A percentile compares a stretch with the other conserved stretches of the same genome.
These are phyloP conservation scores for Biston betularia DNA, from an alignment of 2,888 invertebrate genomes.

Conservation along the genomic window DNA sequence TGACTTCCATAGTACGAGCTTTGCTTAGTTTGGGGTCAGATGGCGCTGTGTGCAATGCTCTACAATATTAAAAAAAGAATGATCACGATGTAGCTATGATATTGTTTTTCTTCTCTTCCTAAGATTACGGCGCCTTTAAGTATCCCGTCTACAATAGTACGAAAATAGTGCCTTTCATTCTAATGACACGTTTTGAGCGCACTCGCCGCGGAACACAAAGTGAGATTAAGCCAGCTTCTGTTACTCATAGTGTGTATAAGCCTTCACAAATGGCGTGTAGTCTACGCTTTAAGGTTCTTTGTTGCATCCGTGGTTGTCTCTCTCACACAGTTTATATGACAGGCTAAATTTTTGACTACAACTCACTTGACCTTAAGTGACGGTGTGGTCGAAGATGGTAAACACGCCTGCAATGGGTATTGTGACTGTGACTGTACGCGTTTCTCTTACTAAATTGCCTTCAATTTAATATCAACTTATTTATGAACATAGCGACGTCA, in stretches of 20 bases:
- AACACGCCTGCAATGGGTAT: too few species aligned
- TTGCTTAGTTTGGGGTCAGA: too few species aligned
- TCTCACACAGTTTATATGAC: neutral
- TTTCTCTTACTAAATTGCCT: neutral
- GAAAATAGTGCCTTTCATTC: slow-evolving; percentile 77
- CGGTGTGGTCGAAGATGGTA: too few species aligned
- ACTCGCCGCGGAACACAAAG: slow-evolving; percentile 58
- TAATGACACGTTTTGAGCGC: slow-evolving; percentile 76
- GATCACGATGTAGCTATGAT: too few species aligned
- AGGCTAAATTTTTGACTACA: too few species aligned
- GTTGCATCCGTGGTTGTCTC: neutral
- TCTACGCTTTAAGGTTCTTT: neutral
- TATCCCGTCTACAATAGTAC: slow-evolving; percentile 53
- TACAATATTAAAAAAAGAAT: too few species aligned
- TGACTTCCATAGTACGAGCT: too few species aligned
- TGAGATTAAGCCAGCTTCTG: slow-evolving; percentile 66
- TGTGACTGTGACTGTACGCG: too few species aligned
- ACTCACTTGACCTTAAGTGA: too few species aligned
- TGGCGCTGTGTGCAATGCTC: too few species aligned
- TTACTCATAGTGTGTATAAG: slow-evolving; percentile 46
- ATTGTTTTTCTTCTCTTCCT: too few species aligned
- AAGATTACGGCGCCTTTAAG: too few species aligned
- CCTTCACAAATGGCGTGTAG: slow-evolving; percentile 20
- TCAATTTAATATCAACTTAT: slow-evolving; percentile 13
- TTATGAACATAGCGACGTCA: slow-evolving; percentile 20